These are phyloP conservation scores for Deilephila elpenor DNA, from an alignment of 2,888 invertebrate genomes.

Conservation along the genomic window DNA sequence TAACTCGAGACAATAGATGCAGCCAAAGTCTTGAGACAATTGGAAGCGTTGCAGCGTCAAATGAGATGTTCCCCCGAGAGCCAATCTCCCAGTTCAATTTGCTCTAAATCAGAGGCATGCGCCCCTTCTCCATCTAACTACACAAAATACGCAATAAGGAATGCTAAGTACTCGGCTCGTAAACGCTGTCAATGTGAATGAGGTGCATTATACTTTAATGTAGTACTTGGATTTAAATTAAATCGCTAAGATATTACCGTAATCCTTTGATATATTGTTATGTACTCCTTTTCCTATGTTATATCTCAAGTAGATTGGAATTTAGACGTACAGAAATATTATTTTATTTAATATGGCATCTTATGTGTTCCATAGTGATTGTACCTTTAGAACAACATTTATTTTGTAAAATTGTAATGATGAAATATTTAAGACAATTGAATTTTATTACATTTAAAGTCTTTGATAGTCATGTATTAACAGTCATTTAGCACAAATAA, in stretches of 20 bases:
- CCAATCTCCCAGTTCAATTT: slow-evolving; percentile 80
- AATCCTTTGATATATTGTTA: neutral
- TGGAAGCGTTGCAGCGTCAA: slow-evolving; percentile 78
- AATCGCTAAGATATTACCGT: neutral
- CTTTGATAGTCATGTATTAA: too few species aligned
- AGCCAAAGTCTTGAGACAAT: slow-evolving; percentile 68
- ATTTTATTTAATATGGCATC: too few species aligned
- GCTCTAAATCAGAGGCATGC: slow-evolving; percentile 75
- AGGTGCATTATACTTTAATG: neutral
- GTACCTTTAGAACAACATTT: too few species aligned
- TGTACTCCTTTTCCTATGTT: too few species aligned
- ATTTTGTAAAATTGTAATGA: too few species aligned
- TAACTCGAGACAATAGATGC: slow-evolving; percentile 64
- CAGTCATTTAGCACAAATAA: too few species aligned
- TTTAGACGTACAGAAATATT: too few species aligned
- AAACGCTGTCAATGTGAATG: slow-evolving; percentile 13
- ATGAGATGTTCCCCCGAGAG: slow-evolving; percentile 75
- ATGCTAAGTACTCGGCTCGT: slow-evolving; percentile 13
- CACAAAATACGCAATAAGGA: slow-evolving; percentile 30
- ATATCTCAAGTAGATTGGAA: too few species aligned
- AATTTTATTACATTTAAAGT: too few species aligned
- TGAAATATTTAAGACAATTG: too few species aligned
- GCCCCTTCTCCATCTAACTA: slow-evolving; percentile 38
- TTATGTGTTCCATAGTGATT: too few species aligned
- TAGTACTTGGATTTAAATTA: neutral